Evolutionary conservation across 2,888 invertebrate species (phyloP), one percentile per base, ranked within the genome.

Genomic region (Latrodectus hesperus): DNA sequence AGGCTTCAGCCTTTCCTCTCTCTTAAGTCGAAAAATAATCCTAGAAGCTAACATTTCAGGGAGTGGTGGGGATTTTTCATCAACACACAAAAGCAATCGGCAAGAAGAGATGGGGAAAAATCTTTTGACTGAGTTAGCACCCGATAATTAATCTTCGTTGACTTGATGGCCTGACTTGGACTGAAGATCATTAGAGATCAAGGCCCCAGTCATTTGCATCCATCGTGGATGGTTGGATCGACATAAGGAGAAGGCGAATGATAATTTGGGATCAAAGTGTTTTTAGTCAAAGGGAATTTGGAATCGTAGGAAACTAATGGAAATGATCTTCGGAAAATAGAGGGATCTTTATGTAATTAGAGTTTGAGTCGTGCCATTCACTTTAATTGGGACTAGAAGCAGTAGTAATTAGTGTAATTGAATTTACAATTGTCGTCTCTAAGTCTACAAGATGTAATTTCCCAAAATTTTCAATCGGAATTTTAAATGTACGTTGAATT

Each of bases 41-140:
- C 60, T n/a, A 60, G 60, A 60, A 60, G 60, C 60, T n/a, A 60
- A 60, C 60, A 60, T 60, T 60, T 60, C 14, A 60, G 60, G 60
- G 12, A 60, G 60, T 60, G 14, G 12, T 60, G n/a, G 12, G 60
- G 60, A 60, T 60, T 60, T 60, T 60, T 60, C 60, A 60, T 60
- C 60, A n/a, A 60, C 60, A 38, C 38, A 60, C 60, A 60, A 60
- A 60, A 60, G 60, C 60, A 60, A 60, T 60, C 60, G 60, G 60
- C n/a, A 60, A 60, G 60, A 60, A 60, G 60, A 60, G n/a, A n/a
- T 60, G n/a, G n/a, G 60, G 60, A n/a, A 10, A 60, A 60, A 60
- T 60, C 60, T 60, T 60, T 60, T 60, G n/a, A 60, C 60, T 60
- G n/a, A 60, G 60, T 60, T 60, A n/a, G 60, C 60, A n/a, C 14